Evolutionary conservation across 64 coral and sea anemone species (phyloP).

Genomic region (Actinia equina): DNA sequence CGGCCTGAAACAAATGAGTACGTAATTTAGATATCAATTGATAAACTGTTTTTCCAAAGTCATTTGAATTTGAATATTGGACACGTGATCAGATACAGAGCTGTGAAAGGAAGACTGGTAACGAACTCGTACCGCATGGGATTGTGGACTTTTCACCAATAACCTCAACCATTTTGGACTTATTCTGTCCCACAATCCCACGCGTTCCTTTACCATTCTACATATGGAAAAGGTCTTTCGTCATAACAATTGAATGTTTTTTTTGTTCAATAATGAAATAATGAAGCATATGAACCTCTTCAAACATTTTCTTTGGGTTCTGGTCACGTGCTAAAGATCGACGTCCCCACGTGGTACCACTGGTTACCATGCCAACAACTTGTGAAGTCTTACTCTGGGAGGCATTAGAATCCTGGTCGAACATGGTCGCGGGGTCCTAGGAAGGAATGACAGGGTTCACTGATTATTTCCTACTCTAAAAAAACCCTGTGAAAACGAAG

Average conservation of each 20-base stretch:
- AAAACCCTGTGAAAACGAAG: no score
- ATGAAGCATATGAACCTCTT: constrained; percentile 52
- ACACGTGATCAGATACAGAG: no score
- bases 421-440: constrained; percentile 81
- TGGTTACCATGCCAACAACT: constrained; percentile 89
- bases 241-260: no score
- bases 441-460: background rate
- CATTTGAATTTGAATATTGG: background rate
- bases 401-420: constrained; percentile 61
- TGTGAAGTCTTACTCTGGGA: constrained; percentile 84
- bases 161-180: no score
- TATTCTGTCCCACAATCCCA: no score
- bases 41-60: no score
- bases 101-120: no score
- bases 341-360: constrained; percentile 63
- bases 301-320: constrained; percentile 78
- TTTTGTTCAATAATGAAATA: background rate
- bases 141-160: no score
- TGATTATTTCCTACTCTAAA: background rate
- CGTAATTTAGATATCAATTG: background rate
- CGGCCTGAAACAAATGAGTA: background rate
- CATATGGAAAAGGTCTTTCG: no score
- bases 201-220: no score
- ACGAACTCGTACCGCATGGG: no score
- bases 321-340: constrained; percentile 62